Conservation (phyloP, 1,140 invertebrate species). For the Lasioglossum albipes region DNA sequence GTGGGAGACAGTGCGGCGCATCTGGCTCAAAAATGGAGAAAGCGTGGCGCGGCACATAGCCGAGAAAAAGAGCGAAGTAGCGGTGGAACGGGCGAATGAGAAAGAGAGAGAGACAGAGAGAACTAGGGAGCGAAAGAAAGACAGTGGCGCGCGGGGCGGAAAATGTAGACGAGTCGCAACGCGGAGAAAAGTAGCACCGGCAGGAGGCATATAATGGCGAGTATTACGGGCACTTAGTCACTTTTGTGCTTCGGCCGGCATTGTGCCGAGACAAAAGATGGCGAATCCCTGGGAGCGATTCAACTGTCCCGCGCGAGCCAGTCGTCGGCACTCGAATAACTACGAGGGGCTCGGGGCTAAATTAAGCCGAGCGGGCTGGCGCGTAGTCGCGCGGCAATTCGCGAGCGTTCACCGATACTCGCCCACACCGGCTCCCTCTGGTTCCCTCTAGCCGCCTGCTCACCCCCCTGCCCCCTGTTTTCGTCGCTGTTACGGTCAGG, state of each 20-base stretch:
- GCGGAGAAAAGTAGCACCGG: slow-evolving; percentile 36
- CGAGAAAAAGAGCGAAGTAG: no score
- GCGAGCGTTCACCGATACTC: slow-evolving; percentile 47
- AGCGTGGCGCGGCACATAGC: background rate
- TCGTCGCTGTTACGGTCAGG: slow-evolving; percentile 36
- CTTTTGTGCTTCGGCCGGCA: slow-evolving; percentile 73
- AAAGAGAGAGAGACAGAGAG: no score
- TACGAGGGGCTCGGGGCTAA: slow-evolving; percentile 58
- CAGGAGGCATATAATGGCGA: slow-evolving; percentile 69
- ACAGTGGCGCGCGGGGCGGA: background rate
- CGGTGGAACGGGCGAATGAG: no score
- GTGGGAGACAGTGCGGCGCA: background rate
- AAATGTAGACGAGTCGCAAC: slow-evolving; percentile 19
- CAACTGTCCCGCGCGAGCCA: slow-evolving; percentile 67
- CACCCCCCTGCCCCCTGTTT: background rate
- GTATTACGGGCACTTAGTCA: slow-evolving; percentile 78
- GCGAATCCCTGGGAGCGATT: slow-evolving; percentile 72
- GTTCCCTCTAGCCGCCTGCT: slow-evolving; percentile 9
- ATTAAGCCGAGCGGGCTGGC: slow-evolving; percentile 66
- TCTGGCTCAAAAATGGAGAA: background rate
- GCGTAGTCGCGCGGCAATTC: slow-evolving; percentile 32
- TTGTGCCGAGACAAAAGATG: slow-evolving; percentile 76
- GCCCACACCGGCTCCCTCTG: background rate
- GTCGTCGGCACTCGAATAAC: slow-evolving; percentile 60
- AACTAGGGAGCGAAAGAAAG: no score